Evolutionary conservation across 2,888 invertebrate species (phyloP).

Genomic region (Shargacucullia verbasci): DNA sequence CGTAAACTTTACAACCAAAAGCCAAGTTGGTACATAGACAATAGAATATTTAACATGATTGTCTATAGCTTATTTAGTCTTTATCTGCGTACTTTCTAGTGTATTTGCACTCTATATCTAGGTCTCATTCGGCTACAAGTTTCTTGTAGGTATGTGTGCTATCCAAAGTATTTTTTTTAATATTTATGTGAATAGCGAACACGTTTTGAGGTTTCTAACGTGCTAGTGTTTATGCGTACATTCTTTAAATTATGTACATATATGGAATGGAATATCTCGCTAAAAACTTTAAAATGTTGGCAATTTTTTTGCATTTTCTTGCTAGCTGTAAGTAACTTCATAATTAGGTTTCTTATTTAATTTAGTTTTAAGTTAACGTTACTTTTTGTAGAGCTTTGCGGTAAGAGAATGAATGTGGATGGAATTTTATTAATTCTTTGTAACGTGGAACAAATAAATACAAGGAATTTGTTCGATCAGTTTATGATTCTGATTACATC

Average conservation of each 20-base stretch:
- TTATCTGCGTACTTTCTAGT: too few species aligned
- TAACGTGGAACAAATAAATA: too few species aligned
- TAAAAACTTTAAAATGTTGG: slow-evolving; percentile 24
- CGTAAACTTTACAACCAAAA: too few species aligned
- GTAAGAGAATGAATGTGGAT: slow-evolving; percentile 9
- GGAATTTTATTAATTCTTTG: too few species aligned
- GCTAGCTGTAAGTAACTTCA: slow-evolving; percentile 20
- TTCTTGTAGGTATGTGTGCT: slow-evolving; percentile 16
- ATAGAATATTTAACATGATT: too few species aligned
- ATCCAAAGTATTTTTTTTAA: slow-evolving; percentile 13
- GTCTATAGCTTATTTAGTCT: too few species aligned
- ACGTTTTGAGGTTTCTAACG: slow-evolving; percentile 16
- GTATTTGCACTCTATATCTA: not conserved
- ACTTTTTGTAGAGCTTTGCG: slow-evolving; percentile 19
- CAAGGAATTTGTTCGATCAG: too few species aligned
- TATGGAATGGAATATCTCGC: slow-evolving; percentile 10
- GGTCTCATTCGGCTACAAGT: slow-evolving; percentile 7
- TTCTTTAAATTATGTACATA: slow-evolving; percentile 30
- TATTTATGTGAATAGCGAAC: slow-evolving; percentile 24
- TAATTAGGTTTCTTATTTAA: slow-evolving; percentile 37
- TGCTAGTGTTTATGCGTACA: slow-evolving; percentile 1
- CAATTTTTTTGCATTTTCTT: slow-evolving; percentile 6
- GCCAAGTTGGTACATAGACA: too few species aligned
- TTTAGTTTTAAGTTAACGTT: slow-evolving; percentile 5
- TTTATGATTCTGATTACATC: too few species aligned